Evolutionary conservation across 2,888 invertebrate genomes (phyloP), one percentile per base, ranked within the genome.

Genomic region (Cyrtodaria siliqua): DNA sequence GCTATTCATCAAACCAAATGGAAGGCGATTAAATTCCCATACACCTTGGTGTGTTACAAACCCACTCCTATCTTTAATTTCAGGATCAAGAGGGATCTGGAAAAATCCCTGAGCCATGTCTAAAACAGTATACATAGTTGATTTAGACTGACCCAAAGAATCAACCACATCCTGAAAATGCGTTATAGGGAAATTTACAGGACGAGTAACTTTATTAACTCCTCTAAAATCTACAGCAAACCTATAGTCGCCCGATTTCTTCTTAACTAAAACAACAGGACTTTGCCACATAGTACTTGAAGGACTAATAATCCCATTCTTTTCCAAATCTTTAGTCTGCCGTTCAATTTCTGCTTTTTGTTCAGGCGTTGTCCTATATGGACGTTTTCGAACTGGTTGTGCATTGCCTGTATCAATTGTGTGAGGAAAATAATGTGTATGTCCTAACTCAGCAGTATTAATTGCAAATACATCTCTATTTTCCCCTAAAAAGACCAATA

Each of bases 1-100:
- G 12, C 68, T 56, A 40, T 83, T 84, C 53, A 56, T 71, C 9
- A 84, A 50, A 6, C 84, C 83, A 76, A 82, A 85, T 0, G 79
- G 80, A 3, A 84, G 23, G 8, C 63, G 23, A 26, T 76, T 82
- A 33, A 76, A 85, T 23, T 53, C 56, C 20, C 66, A 84, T 2
- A 61, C 56, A 8, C 79, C 79, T 52, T 79, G 49, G 23, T 79
- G 82, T 1, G 70, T 69, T 1, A 59, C 56, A 56, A 83, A 81
- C 9, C 79, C 79, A 18, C 80, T 81, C 52, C 68, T 75, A 20
- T 69, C 47, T 42, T 74, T 71, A n/a, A 74, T 69, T 23, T 55
- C 61, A 0, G 61, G 61, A 42, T 74, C 62, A 33, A 85, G 26
- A 0, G 75, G 62, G 2, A 85, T 64, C 55, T 83, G 83, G 44